phyloP scores from a whole-genome alignment of 2,888 invertebrate species.

The Beris morrisii region DNA sequence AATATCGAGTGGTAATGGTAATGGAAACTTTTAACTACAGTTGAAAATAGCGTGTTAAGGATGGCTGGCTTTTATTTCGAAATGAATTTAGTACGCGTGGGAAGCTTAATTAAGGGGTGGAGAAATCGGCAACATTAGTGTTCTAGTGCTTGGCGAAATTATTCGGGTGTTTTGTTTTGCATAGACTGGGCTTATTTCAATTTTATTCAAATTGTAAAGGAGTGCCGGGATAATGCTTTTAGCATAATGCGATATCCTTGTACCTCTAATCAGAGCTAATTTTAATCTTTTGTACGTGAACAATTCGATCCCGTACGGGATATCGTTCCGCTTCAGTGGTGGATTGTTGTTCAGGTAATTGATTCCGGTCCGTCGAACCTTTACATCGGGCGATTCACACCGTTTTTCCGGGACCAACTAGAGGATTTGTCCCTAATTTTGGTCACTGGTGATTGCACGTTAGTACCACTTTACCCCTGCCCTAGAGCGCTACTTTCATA shows the following conservation, averaged over 20 bases:
- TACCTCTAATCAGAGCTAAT: constrained; percentile 16
- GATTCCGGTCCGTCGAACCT: constrained; percentile 31
- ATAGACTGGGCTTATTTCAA: too few species aligned
- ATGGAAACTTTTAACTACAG: too few species aligned
- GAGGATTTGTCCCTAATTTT: neutral
- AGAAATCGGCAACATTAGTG: too few species aligned
- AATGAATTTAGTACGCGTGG: too few species aligned
- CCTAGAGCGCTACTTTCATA: neutral
- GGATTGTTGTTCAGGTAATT: constrained; percentile 30
- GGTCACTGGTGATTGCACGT: too few species aligned
- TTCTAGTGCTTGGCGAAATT: too few species aligned
- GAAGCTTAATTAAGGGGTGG: too few species aligned
- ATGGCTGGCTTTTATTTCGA: too few species aligned
- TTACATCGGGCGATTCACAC: constrained; percentile 10
- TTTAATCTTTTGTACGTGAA: constrained; percentile 4
- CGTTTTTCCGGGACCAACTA: neutral
- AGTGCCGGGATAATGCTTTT: neutral
- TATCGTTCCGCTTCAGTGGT: constrained; percentile 13
- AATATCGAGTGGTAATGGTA: neutral
- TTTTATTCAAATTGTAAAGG: too few species aligned
- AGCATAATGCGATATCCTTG: constrained; percentile 14
- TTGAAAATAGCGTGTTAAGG: too few species aligned
- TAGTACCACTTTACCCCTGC: neutral
- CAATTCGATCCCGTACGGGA: neutral
- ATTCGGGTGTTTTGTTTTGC: too few species aligned